A percentile compares a stretch with the other conserved stretches of the same genome.
These are phyloP conservation scores for Sternotherus odoratus DNA, from an alignment of 2,797 vertebrate species.

Conservation along the genomic window DNA sequence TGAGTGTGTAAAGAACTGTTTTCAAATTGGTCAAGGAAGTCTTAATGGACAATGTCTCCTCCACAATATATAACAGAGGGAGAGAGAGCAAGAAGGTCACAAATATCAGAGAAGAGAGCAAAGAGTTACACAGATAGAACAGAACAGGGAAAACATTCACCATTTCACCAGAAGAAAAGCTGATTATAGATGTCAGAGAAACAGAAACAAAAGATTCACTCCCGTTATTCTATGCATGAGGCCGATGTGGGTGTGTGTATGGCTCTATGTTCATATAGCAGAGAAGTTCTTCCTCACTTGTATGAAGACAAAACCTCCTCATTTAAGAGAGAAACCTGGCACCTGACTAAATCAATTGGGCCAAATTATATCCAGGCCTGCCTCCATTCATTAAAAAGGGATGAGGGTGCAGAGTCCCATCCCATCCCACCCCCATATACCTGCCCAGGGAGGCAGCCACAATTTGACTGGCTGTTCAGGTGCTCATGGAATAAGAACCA, in stretches of 20 bases:
- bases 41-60: constrained; percentile 36
- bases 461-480: rapidly evolving
- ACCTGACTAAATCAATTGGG: neutral
- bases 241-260: neutral
- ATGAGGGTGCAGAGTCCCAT: neutral
- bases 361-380: neutral
- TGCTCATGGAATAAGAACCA: rapidly evolving
- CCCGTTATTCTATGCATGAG: neutral
- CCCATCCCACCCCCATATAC: neutral
- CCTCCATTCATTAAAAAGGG: neutral
- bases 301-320: neutral
- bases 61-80: constrained; percentile 33
- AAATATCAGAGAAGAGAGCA: neutral
- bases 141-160: neutral
- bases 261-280: neutral
- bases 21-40: constrained; percentile 49
- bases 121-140: neutral
- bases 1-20: constrained; percentile 53
- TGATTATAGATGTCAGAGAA: neutral
- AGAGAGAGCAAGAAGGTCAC: neutral
- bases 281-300: neutral
- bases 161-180: neutral
- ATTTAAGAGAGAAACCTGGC: neutral
- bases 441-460: rapidly evolving
- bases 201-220: neutral